Percentiles rank a stretch among this genome's conserved stretches.
These are phyloP conservation scores for Trisateles emortualis DNA, from an alignment of 2,888 invertebrate genomes.

Conservation along the genomic window DNA sequence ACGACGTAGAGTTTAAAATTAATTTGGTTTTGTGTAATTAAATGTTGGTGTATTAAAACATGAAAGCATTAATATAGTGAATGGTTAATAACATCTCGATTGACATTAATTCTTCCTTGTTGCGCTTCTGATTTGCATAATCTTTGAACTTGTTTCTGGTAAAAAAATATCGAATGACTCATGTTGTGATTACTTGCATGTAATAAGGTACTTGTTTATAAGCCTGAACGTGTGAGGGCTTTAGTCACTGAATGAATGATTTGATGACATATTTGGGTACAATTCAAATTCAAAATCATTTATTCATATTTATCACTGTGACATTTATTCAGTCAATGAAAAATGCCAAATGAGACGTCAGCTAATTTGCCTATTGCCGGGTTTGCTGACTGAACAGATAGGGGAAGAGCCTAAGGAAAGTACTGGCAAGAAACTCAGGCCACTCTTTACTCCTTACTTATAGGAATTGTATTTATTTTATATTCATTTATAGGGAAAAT, in stretches of 20 bases:
- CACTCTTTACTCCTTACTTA: no score
- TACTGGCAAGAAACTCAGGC: no score
- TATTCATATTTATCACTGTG: no score
- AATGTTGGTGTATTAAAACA: constrained; percentile 49
- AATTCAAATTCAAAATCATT: no score
- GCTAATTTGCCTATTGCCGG: no score
- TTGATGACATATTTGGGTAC: no score
- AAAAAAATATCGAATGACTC: constrained; percentile 46
- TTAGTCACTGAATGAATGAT: neutral
- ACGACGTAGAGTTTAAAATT: constrained; percentile 13
- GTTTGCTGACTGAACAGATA: no score
- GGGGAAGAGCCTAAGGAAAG: no score
- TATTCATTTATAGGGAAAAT: no score
- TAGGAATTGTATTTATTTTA: no score
- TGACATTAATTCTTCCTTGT: constrained; percentile 72
- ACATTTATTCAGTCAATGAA: no score
- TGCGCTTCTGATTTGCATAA: constrained; percentile 74
- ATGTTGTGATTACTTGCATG: constrained; percentile 27
- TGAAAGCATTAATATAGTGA: constrained; percentile 56
- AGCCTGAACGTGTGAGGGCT: constrained; percentile 19
- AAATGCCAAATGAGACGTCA: no score
- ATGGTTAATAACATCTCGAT: constrained; percentile 65
- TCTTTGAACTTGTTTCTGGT: constrained; percentile 58
- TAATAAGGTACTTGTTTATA: constrained; percentile 28
- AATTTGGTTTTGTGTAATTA: constrained; percentile 12